Evolutionary conservation across 2,888 invertebrate genomes (phyloP), one percentile per base, ranked within the genome.

Genomic region (Tuta absoluta): DNA sequence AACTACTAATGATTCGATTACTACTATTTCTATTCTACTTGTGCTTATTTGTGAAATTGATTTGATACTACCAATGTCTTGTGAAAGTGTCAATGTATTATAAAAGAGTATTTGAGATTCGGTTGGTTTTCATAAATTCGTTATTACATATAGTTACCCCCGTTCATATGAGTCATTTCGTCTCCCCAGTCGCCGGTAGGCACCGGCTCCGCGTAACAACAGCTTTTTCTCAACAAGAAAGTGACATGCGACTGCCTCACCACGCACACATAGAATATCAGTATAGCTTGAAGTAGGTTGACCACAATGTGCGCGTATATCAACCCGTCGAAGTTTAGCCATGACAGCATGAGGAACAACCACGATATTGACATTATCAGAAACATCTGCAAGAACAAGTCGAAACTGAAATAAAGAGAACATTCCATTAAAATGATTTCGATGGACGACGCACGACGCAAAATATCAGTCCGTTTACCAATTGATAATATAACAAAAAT

Each of bases 111-210:
- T 56, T 53, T n/a, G 33, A 33, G 33, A 17, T 8, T 33, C 8
- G 1, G 33, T 7, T 33, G 33, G 33, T 33, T 33, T 56, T 14
- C 23, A n/a, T 53, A 23, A 14, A 23, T 33, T n/a, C 12, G 17
- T 56, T 33, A 56, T 11, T 56, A 56, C 17, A 10, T 19, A 56
- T 89, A 89, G 72, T 86, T 87, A 1, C 93, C 93, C 17, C 95
- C 95, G 77, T 96, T 96, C 94, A 97, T 96, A 68, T 96, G 96
- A 63, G 96, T 95, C 95, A 97, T 95, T 87, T 97, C 97, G 76
- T 97, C 97, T 0, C 97, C 97, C 96, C 96, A 97, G 76, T 97
- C 96, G n/a, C 94, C 93, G 0, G 94, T 93, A 2, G 95, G 94
- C 33, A 95, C 93, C 0, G 95, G 95, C 69, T 96, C 94, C 38